Percentiles rank a stretch among this genome's conserved stretches.
Conservation (phyloP, 2,888 invertebrate species). For the Drosophila macrospina region DNA sequence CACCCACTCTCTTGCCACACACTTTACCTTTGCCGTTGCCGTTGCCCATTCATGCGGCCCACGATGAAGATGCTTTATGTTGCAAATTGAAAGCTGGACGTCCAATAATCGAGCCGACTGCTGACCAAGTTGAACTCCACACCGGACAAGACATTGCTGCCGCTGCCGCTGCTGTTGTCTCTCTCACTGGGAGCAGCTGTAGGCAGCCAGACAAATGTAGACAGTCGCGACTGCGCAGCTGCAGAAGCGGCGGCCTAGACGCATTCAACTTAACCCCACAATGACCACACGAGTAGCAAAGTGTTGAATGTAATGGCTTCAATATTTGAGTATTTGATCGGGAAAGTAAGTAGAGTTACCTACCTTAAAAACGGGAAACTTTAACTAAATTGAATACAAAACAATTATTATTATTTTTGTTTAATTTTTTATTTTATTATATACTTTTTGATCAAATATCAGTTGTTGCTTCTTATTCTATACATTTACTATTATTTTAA, state of each 20-base stretch:
- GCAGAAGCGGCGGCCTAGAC: constrained; percentile 46
- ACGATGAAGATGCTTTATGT: constrained; percentile 83
- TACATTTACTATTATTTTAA: no score
- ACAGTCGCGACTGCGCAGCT: constrained; percentile 73
- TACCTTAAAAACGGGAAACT: no score
- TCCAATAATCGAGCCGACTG: constrained; percentile 75
- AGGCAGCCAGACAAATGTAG: constrained; percentile 74
- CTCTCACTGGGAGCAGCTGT: constrained; percentile 34
- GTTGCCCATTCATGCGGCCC: constrained; percentile 78
- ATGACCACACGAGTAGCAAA: background rate
- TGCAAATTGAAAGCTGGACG: constrained; percentile 82
- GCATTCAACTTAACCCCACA: constrained; percentile 50
- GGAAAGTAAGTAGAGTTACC: no score
- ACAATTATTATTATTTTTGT: no score
- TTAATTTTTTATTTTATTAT: no score
- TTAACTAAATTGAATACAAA: no score
- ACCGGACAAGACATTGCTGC: constrained; percentile 26
- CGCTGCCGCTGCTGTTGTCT: background rate
- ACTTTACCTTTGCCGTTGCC: background rate
- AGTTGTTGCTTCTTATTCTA: no score
- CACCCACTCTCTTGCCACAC: background rate
- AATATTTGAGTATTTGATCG: no score
- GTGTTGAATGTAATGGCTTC: no score
- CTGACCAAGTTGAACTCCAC: constrained; percentile 54
- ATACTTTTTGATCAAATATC: no score